These are phyloP conservation scores for Astropecten irregularis DNA, from an alignment of 53 echinoderm and acorn worm genomes.

Conservation along the genomic window DNA sequence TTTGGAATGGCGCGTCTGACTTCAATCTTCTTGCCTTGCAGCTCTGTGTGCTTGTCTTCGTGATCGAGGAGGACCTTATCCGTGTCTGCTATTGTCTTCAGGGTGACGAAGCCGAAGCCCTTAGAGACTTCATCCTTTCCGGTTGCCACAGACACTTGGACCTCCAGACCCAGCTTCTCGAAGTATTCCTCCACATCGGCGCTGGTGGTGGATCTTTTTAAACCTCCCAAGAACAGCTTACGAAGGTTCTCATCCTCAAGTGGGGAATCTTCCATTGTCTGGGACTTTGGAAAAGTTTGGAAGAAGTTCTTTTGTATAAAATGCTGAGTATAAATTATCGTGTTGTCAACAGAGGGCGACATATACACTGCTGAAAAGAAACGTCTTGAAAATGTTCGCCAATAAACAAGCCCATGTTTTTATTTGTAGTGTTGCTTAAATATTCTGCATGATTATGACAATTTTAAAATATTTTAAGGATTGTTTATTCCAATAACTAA, in stretches of 20 bases:
- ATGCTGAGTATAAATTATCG: too few relatives aligned
- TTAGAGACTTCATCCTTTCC: constrained; percentile 12
- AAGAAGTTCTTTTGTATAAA: too few relatives aligned
- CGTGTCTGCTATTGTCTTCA: constrained; percentile 9
- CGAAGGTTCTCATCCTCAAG: constrained; percentile 33
- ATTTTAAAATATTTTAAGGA: too few relatives aligned
- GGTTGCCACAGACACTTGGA: background rate
- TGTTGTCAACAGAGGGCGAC: too few relatives aligned
- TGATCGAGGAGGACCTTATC: constrained; percentile 23
- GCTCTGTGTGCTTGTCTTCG: constrained; percentile 12
- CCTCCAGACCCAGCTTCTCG: background rate
- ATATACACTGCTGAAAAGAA: too few relatives aligned
- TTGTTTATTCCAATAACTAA: too few relatives aligned
- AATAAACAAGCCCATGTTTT: too few relatives aligned
- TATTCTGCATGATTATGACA: too few relatives aligned
- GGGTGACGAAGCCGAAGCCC: constrained; percentile 44
- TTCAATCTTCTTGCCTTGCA: constrained; percentile 36
- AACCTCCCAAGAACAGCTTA: constrained; percentile 39
- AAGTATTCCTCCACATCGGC: constrained; percentile 31
- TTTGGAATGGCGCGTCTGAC: constrained; percentile 51
- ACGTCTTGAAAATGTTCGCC: too few relatives aligned
- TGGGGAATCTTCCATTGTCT: too few relatives aligned
- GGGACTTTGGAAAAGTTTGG: too few relatives aligned
- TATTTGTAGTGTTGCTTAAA: too few relatives aligned
- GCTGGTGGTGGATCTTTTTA: constrained; percentile 14